Conservation (phyloP, 2,888 invertebrate species). For the Leuctra nigra region DNA sequence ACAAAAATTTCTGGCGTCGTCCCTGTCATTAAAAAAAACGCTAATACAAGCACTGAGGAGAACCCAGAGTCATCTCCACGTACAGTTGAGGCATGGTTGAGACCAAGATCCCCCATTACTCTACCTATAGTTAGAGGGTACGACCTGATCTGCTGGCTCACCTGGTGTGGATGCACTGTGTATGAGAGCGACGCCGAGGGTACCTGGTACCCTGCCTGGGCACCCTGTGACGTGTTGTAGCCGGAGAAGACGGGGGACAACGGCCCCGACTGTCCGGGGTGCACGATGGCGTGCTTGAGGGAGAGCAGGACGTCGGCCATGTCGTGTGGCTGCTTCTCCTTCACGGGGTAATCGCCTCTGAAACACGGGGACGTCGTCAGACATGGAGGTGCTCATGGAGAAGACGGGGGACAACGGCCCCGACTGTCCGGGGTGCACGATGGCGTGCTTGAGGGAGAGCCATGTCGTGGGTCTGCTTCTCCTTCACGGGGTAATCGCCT, state of each 20-base stretch:
- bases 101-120: no score
- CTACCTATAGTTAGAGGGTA: no score
- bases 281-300: conserved; percentile 80
- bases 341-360: conserved; percentile 20
- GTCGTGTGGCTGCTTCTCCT: conserved; percentile 45
- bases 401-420: conserved; percentile 37
- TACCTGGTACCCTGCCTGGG: conserved; percentile 29
- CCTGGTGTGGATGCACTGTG: conserved; percentile 45
- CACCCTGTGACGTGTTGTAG: conserved; percentile 32
- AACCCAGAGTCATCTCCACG: no score
- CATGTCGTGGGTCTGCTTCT: conserved; percentile 51
- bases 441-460: conserved; percentile 86
- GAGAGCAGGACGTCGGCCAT: conserved; percentile 85
- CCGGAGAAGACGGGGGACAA: conserved; percentile 42
- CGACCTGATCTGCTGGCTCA: no score
- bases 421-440: conserved; percentile 66
- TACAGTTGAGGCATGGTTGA: no score
- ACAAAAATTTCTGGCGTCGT: no score
- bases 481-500: conserved; percentile 23
- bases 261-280: conserved; percentile 53
- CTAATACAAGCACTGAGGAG: no score
- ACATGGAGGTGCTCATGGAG: no score
- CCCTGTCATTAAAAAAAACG: no score
- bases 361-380: background rate
- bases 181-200: conserved; percentile 46